Conservation (phyloP, 2,888 invertebrate species). For the Deilephila porcellus region DNA sequence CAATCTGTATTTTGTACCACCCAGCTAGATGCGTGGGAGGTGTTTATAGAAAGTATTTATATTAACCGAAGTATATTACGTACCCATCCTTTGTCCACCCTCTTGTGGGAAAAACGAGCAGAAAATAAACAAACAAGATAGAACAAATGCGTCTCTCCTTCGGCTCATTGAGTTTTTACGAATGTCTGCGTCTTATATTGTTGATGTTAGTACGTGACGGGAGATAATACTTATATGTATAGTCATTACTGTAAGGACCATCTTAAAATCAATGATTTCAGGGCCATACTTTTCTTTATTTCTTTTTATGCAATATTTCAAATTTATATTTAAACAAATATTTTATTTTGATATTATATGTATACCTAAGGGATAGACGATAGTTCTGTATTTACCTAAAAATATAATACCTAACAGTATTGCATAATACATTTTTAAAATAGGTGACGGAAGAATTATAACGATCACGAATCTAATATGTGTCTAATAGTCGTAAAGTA, state of each 20-base stretch:
- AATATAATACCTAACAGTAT: not conserved
- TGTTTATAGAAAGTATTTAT: constrained; percentile 20
- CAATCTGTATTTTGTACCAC: constrained; percentile 29
- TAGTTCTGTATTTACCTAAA: not conserved
- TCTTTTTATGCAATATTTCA: too few species aligned
- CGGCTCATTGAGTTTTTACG: constrained; percentile 2
- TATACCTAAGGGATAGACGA: too few species aligned
- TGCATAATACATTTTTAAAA: not conserved
- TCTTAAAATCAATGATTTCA: not conserved
- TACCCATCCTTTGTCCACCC: constrained; percentile 25
- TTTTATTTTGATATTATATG: too few species aligned
- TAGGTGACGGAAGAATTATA: not conserved
- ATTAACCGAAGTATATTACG: constrained; percentile 21
- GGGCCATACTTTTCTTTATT: too few species aligned
- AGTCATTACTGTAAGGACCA: not conserved
- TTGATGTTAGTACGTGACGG: not conserved
- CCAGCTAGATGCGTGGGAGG: constrained; percentile 34
- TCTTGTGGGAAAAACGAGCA: constrained; percentile 25
- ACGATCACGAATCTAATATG: not conserved
- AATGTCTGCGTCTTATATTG: not conserved
- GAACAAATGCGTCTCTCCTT: constrained; percentile 7
- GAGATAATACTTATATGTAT: not conserved
- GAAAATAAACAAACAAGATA: constrained; percentile 19
- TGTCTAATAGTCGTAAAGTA: constrained; percentile 13
- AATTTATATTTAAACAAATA: too few species aligned